Base-by-base conservation (phyloP, 1,140 invertebrate species). In the Bombus breviceps region DNA sequence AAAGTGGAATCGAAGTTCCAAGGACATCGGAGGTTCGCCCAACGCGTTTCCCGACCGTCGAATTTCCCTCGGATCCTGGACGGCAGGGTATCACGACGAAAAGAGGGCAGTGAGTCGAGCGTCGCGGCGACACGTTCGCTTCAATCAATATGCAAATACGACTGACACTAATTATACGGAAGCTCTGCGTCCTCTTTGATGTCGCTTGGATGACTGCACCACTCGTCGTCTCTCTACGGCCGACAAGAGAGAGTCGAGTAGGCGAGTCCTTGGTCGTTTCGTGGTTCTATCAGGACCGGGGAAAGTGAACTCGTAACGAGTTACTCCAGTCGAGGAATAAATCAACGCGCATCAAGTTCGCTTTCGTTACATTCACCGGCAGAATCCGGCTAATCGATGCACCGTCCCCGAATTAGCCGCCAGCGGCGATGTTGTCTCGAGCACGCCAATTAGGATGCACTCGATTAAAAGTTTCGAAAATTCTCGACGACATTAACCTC, bases 101-200 rank as follows among this genome's bases (percentile, higher is more conserved):
- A 91, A 91, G 90, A 93, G 92, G 91, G 89, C 91, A 93, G 91
- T 86, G 90, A 92, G 92, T 91, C 89, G 93, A 92, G 90, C 86
- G 83, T 85, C 89, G 89, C 83, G 83, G 89, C 88, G 89, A 92
- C 91, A 92, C 90, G 91, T 92, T 89, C 92, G 93, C 92, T 93
- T 91, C 93, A 93, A 94, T 95, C 94, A 95, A 95, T 95, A 95
- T 95, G 94, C 92, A 95, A 95, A 95, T 95, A 93, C 91, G 91
- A 90, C 92, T 93, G 93, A 93, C 92, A 93, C 93, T 94, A 95
- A 95, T 95, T 95, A 95, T 94, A 95, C 94, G 93, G 93, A 93
- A 95, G 94, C 93, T 92, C 91, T 89, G 88, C 90, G 90, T 92
- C 89, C 93, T 92, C 94, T 95, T 95, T 95, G 94, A 95, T 94